Conservation (phyloP, 2,888 invertebrate genomes). For the Rhagonycha fulva region DNA sequence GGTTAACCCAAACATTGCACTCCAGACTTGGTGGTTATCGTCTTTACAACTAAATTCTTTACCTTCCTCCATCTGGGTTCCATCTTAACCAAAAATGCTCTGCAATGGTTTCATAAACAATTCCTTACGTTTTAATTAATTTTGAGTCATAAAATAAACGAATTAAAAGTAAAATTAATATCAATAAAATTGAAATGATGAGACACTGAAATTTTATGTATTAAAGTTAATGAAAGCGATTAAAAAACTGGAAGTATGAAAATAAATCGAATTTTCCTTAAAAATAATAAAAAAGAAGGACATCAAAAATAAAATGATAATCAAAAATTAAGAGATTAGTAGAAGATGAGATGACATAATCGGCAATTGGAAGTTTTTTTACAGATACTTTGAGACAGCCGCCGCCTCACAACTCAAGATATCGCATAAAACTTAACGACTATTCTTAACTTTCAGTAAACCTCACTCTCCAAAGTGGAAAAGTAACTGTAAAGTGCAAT, state of each 20-base stretch:
- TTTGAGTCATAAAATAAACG: too few species aligned
- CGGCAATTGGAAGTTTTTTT: conserved; percentile 15
- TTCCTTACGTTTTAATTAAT: too few species aligned
- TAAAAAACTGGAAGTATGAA: neutral
- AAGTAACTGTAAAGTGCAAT: conserved; percentile 7
- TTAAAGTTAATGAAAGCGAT: neutral
- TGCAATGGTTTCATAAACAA: too few species aligned
- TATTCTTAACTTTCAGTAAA: conserved; percentile 9
- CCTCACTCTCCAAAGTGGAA: neutral
- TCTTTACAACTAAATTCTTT: too few species aligned
- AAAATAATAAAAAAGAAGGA: neutral
- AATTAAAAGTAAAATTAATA: neutral
- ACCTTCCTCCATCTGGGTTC: too few species aligned
- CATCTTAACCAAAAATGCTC: too few species aligned
- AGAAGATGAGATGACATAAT: conserved; percentile 8
- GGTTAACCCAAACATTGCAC: too few species aligned
- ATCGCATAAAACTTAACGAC: conserved; percentile 21
- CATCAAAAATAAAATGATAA: neutral
- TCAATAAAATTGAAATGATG: neutral
- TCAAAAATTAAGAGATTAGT: conserved; percentile 12
- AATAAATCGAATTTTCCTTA: neutral
- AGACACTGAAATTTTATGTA: neutral
- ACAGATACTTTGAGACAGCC: conserved; percentile 17
- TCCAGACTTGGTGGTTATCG: too few species aligned
- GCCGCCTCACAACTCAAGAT: conserved; percentile 20